Evolutionary conservation across 1,140 invertebrate species (phyloP).

Genomic region (Tachypleus tridentatus): DNA sequence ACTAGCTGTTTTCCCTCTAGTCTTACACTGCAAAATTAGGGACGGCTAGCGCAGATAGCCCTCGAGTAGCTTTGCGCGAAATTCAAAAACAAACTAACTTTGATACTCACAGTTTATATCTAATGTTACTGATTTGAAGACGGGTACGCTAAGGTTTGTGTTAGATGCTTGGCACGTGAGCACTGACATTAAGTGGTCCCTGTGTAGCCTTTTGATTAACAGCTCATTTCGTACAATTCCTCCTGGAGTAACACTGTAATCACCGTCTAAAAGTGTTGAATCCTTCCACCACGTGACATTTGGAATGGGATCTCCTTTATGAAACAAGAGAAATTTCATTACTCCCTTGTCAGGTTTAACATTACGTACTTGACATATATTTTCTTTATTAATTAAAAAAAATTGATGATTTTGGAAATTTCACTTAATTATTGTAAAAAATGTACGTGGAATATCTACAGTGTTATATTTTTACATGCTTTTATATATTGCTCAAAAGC

Average conservation of each 20-base stretch:
- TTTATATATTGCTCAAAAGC: too few relatives aligned
- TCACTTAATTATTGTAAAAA: too few relatives aligned
- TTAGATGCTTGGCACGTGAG: conserved; percentile 62
- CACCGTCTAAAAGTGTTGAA: conserved; percentile 23
- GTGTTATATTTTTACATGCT: too few relatives aligned
- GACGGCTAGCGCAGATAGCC: too few relatives aligned
- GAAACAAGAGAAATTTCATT: background rate
- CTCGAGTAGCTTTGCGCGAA: too few relatives aligned
- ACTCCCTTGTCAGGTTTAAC: too few relatives aligned
- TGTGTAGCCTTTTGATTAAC: conserved; percentile 47
- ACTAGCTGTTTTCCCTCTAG: too few relatives aligned
- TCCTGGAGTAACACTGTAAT: conserved; percentile 46
- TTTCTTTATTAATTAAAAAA: too few relatives aligned
- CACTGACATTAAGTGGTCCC: conserved; percentile 51
- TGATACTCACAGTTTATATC: conserved; percentile 74
- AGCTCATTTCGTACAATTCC: conserved; percentile 63
- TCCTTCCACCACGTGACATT: conserved; percentile 23
- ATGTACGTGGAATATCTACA: too few relatives aligned
- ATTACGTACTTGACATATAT: too few relatives aligned
- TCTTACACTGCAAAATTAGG: too few relatives aligned
- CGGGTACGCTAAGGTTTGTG: conserved; percentile 27
- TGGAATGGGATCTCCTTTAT: conserved; percentile 19
- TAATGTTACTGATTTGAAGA: conserved; percentile 62
- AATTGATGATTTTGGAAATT: too few relatives aligned
- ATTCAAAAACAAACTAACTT: background rate